Percentiles rank a stretch among this genome's conserved stretches.
These are phyloP conservation scores for Lepidurus packardi DNA, from an alignment of 1,140 invertebrate species.

Conservation along the genomic window DNA sequence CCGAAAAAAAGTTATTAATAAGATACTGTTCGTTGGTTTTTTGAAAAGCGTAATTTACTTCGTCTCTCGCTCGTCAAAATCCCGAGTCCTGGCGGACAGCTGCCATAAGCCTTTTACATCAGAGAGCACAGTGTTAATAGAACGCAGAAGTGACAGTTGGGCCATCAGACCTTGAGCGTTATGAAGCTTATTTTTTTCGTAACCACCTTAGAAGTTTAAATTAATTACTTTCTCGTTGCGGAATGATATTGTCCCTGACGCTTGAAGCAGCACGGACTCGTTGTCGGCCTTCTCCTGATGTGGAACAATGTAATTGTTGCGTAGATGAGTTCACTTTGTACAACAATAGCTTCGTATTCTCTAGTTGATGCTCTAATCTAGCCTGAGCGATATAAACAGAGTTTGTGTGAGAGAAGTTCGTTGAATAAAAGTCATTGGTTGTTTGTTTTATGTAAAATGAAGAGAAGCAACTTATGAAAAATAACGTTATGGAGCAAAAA, in stretches of 20 bases:
- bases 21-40: background rate
- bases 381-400: too few relatives aligned
- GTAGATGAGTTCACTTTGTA: too few relatives aligned
- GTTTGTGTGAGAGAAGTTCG: too few relatives aligned
- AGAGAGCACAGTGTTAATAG: constrained; percentile 21
- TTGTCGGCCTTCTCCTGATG: constrained; percentile 1
- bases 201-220: background rate
- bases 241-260: background rate
- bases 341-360: too few relatives aligned
- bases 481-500: too few relatives aligned
- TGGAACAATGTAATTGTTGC: too few relatives aligned
- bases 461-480: too few relatives aligned
- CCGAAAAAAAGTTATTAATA: background rate
- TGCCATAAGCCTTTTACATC: constrained; percentile 25
- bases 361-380: too few relatives aligned
- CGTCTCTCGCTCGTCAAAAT: background rate
- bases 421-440: too few relatives aligned
- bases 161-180: constrained; percentile 11
- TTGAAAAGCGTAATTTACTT: background rate
- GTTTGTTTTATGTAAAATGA: too few relatives aligned
- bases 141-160: constrained; percentile 24
- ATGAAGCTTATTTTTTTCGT: background rate
- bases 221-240: constrained; percentile 6
- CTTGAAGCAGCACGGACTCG: background rate
- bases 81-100: background rate